Conservation (phyloP, 2,888 invertebrate genomes). For the Podotricha telesiphe region DNA sequence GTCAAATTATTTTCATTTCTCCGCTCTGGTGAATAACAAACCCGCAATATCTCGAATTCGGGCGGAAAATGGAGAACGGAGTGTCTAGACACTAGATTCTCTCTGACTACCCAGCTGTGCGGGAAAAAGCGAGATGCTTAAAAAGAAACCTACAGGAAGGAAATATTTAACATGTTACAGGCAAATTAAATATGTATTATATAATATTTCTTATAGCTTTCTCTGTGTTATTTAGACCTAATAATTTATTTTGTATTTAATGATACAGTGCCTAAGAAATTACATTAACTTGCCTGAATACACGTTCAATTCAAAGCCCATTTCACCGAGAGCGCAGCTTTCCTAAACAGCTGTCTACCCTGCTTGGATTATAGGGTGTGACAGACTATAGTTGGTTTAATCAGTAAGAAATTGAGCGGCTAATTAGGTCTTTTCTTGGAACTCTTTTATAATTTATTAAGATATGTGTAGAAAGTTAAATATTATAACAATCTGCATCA, state of each 20-base stretch:
- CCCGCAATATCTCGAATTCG: too few relatives aligned
- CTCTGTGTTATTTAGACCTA: not conserved
- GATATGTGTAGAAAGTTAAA: constrained; percentile 29
- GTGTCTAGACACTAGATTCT: too few relatives aligned
- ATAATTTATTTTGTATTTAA: constrained; percentile 18
- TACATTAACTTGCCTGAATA: constrained; percentile 20
- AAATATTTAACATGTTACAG: not conserved
- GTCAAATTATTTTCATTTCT: too few relatives aligned
- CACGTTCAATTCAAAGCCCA: constrained; percentile 17
- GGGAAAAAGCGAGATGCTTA: too few relatives aligned
- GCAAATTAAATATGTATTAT: not conserved
- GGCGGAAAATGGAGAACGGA: too few relatives aligned
- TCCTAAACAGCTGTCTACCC: constrained; percentile 27
- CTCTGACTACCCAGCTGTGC: too few relatives aligned
- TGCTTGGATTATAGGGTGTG: constrained; percentile 34
- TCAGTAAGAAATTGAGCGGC: constrained; percentile 41
- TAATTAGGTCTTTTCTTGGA: constrained; percentile 42
- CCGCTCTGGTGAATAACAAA: too few relatives aligned
- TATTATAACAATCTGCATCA: constrained; percentile 25
- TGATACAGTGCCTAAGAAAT: constrained; percentile 15
- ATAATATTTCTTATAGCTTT: not conserved
- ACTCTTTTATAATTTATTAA: constrained; percentile 31
- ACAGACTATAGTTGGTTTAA: constrained; percentile 38
- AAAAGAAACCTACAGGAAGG: not conserved
- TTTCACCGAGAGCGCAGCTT: constrained; percentile 23